Percentiles rank a stretch among this genome's conserved stretches.
Evolutionary conservation across 1,140 invertebrate species (phyloP).

Genomic region (Centruroides vittatus): DNA sequence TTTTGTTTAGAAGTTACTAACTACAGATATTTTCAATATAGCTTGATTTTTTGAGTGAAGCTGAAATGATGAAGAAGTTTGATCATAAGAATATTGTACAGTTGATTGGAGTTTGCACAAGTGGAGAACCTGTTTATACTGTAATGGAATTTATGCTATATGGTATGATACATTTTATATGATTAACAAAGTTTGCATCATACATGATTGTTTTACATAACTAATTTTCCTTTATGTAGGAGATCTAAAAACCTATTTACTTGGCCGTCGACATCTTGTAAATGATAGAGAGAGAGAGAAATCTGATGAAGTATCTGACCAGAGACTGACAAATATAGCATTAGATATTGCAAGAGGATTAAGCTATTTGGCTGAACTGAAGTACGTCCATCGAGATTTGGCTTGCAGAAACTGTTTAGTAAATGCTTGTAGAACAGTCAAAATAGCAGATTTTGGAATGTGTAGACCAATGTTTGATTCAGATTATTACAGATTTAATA

Average conservation of each 20-base stretch:
- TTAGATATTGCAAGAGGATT: slow-evolving; percentile 71
- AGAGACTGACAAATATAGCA: slow-evolving; percentile 67
- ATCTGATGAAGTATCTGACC: slow-evolving; percentile 56
- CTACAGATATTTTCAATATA: slow-evolving; percentile 13
- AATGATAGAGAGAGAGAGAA: slow-evolving; percentile 44
- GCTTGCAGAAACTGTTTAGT: slow-evolving; percentile 79
- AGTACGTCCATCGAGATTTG: slow-evolving; percentile 72
- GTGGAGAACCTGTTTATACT: slow-evolving; percentile 68
- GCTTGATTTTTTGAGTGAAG: slow-evolving; percentile 83
- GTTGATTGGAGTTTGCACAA: slow-evolving; percentile 69
- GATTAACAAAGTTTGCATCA: too few species aligned
- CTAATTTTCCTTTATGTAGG: slow-evolving; percentile 26
- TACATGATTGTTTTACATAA: neutral
- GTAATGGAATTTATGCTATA: slow-evolving; percentile 91
- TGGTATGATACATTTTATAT: slow-evolving; percentile 37
- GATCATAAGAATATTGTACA: slow-evolving; percentile 80
- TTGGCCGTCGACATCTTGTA: slow-evolving; percentile 66
- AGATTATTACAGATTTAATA: slow-evolving; percentile 73
- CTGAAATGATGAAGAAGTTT: slow-evolving; percentile 81
- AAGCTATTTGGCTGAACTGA: slow-evolving; percentile 57
- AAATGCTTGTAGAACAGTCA: slow-evolving; percentile 60
- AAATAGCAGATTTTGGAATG: slow-evolving; percentile 89
- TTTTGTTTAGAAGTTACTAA: neutral
- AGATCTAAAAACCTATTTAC: slow-evolving; percentile 72
- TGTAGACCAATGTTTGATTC: slow-evolving; percentile 70